Evolutionary conservation across 2,113 vertebrate genomes (phyloP).

Genomic region (Scopus umbretta): DNA sequence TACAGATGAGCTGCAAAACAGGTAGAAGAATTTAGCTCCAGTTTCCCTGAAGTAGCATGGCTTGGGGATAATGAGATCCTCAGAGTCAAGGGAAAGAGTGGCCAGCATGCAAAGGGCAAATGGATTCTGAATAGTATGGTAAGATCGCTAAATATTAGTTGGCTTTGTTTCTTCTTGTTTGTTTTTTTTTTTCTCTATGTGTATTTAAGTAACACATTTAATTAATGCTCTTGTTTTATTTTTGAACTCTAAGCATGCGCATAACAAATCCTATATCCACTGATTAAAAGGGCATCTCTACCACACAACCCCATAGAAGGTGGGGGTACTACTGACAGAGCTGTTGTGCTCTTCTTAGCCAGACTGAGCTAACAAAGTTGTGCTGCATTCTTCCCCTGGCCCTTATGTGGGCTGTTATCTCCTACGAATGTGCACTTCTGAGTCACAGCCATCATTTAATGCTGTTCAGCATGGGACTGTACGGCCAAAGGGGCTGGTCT

Average conservation of each 20-base stretch:
- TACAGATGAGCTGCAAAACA: neutral
- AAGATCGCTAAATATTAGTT: neutral
- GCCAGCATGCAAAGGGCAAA: neutral
- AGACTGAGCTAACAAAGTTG: neutral
- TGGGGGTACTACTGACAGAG: neutral
- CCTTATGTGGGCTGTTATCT: neutral
- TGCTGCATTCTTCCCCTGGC: neutral
- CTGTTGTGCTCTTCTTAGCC: neutral
- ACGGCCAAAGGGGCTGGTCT: neutral
- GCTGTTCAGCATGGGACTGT: neutral
- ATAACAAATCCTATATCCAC: neutral
- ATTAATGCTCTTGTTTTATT: neutral
- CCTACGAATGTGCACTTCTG: neutral
- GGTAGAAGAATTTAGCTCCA: neutral
- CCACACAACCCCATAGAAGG: fast-evolving
- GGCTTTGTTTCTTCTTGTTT: neutral
- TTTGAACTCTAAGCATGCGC: neutral
- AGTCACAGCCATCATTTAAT: neutral
- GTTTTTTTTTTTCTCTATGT: neutral
- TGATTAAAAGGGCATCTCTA: neutral
- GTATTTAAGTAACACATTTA: neutral
- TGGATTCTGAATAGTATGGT: neutral
- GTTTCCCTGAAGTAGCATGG: neutral
- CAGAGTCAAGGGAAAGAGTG: neutral
- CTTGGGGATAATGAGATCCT: neutral